Evolutionary conservation across 2,797 vertebrate species (phyloP), one percentile per base, ranked within the genome.

Genomic region (Pampus argenteus): DNA sequence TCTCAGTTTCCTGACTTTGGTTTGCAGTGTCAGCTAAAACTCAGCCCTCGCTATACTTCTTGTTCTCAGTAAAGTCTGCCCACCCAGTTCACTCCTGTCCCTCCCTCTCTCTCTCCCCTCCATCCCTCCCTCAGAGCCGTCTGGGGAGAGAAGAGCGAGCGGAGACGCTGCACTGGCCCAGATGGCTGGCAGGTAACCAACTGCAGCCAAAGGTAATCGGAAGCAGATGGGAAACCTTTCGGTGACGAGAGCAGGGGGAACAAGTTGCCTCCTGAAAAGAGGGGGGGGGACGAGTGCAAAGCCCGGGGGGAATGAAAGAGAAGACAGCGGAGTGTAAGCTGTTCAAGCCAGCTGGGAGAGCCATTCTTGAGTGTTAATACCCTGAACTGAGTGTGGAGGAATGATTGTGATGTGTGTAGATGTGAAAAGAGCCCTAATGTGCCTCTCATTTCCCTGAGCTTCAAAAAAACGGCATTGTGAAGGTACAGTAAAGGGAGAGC

Each of bases 171-270:
- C 90, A 88, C 83, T 79, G 89, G 91, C 89, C 91, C 92, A 92
- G 93, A 93, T 93, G 92, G 89, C 92, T 94, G 94, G 94, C 91
- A 45, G 79, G 75, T 79, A 87, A 93, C 93, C 95, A 94, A 95
- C 88, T 94, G 89, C 87, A 95, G 92, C 93, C 94, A 95, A 96
- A 94, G 93, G 93, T 96, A 97, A 97, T 96, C 91, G 93, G 94
- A 95, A 96, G 94, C 96, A 97, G 95, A 96, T 96, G 96, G 94
- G 91, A 93, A 93, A 93, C 78, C 86, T 94, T 94, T 93, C 87
- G 93, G 92, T 94, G 93, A 94, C 90, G 91, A 92, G 91, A 93
- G 91, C 88, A 91, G 62, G 92, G 90, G 91, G 92, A 93, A 92
- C 92, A 94, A 94, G 95, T 94, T 91, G 87, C 94, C 88, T 93